Conservation (phyloP, 2,113 vertebrate species). For the Mixornis gularis region DNA sequence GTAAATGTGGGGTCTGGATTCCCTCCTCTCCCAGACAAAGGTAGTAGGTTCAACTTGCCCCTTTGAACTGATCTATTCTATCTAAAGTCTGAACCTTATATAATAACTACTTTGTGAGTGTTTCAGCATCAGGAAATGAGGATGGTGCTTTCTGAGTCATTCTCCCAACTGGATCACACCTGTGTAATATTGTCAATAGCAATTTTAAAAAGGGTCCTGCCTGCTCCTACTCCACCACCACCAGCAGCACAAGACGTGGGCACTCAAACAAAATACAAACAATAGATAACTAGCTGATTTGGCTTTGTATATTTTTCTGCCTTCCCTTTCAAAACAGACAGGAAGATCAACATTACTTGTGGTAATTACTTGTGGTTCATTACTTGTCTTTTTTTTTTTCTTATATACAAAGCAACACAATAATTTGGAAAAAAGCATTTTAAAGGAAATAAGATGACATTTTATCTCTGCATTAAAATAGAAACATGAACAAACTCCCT, state of each 20-base stretch:
- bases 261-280: not conserved
- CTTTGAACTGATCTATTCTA: not conserved
- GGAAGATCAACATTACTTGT: not conserved
- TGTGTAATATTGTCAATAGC: not conserved
- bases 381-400: not conserved
- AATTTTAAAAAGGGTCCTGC: not conserved
- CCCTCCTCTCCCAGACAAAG: not conserved
- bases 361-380: not conserved
- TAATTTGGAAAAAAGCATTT: not conserved
- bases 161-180: not conserved
- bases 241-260: fast-evolving
- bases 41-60: not conserved
- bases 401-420: not conserved
- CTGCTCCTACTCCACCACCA: not conserved
- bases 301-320: not conserved
- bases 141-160: constrained; percentile 9
- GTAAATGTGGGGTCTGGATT: not conserved
- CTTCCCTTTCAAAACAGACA: not conserved
- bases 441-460: not conserved
- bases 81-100: not conserved
- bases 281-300: not conserved
- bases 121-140: not conserved
- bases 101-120: not conserved
- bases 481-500: not conserved
- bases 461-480: not conserved